Percentiles rank a stretch among this genome's conserved stretches.
Evolutionary conservation across 2,888 invertebrate species (phyloP).

Genomic region (Troides aeacus): DNA sequence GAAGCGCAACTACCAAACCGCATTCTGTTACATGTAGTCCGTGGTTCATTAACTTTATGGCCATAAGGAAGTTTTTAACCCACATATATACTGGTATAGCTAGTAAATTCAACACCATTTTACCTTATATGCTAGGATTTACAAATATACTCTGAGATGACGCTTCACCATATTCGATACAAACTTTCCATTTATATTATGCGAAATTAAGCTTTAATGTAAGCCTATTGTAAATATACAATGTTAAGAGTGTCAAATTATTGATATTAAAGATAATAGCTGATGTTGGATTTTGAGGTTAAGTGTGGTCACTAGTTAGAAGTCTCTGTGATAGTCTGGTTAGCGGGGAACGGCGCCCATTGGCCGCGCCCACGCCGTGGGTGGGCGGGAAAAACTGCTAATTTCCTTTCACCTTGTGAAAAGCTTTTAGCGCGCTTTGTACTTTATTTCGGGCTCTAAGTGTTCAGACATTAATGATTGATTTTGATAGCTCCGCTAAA

Average conservation of each 20-base stretch:
- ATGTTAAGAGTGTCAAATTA: conserved; percentile 20
- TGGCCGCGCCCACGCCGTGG: conserved; percentile 71
- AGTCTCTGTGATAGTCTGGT: conserved; percentile 29
- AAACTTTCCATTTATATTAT: no score
- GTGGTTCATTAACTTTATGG: no score
- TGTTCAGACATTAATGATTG: conserved; percentile 54
- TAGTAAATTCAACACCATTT: no score
- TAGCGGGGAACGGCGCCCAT: conserved; percentile 55
- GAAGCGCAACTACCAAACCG: no score
- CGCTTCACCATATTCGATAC: no score
- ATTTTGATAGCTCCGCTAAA: conserved; percentile 40
- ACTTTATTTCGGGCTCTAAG: conserved; percentile 4
- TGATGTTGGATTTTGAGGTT: conserved; percentile 30
- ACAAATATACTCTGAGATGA: no score
- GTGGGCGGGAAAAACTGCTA: conserved; percentile 67
- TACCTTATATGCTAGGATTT: no score
- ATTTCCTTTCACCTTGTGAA: conserved; percentile 62
- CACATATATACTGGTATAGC: no score
- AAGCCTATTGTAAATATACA: background rate
- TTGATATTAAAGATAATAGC: conserved; percentile 13
- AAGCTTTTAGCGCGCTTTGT: conserved; percentile 66
- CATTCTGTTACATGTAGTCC: no score
- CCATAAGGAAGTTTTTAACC: no score
- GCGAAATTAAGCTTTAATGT: background rate
- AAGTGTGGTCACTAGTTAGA: conserved; percentile 45